A percentile compares a stretch with the other conserved stretches of the same genome.
Evolutionary conservation across 35 echinoderm and acorn worm genomes (phyloP).

Genomic region (Nesometra sesokonis): DNA sequence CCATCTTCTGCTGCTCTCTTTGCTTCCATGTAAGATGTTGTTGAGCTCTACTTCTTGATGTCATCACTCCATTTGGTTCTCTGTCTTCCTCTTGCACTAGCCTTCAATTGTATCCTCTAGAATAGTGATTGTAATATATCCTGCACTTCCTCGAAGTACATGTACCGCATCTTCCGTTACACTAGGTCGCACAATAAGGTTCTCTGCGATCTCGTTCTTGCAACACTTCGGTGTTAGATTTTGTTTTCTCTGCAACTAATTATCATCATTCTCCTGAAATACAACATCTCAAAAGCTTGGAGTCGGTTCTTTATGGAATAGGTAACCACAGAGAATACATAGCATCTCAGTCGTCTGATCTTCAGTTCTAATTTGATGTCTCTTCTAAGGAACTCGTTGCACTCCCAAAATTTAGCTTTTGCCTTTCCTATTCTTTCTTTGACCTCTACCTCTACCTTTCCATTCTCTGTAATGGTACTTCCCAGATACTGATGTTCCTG

Average conservation of each 20-base stretch:
- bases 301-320: background rate
- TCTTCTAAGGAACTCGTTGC: too few species aligned
- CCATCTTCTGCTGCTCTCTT: too few species aligned
- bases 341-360: background rate
- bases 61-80: too few species aligned
- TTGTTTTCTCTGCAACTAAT: background rate
- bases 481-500: background rate
- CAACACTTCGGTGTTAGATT: background rate
- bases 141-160: too few species aligned
- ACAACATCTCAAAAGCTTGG: conserved; percentile 2
- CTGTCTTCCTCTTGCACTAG: too few species aligned
- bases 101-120: too few species aligned
- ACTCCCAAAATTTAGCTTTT: background rate
- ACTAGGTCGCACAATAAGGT: too few species aligned
- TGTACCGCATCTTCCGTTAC: background rate
- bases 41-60: too few species aligned
- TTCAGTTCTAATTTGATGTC: background rate
- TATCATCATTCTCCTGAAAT: background rate
- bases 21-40: too few species aligned
- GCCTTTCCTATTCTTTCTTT: background rate
- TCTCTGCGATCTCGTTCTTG: too few species aligned
- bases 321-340: background rate
- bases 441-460: background rate
- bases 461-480: background rate
- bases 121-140: too few species aligned